phyloP scores from a whole-genome alignment of 2,797 vertebrate species.

The Anguilla marmorata region DNA sequence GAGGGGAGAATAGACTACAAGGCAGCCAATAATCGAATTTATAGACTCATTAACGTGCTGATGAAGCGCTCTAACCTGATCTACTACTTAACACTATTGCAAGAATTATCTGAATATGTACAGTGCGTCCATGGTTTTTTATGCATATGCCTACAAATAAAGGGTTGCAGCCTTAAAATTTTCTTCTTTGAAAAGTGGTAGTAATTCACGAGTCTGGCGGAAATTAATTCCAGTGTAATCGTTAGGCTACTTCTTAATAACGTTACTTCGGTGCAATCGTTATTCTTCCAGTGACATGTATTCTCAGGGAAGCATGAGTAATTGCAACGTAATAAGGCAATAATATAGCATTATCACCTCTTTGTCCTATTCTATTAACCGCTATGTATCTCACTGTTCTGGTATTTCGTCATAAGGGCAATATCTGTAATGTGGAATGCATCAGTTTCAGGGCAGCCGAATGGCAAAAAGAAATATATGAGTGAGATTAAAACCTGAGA shows the following conservation, averaged over 20 bases:
- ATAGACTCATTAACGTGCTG: not conserved
- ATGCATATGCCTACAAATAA: not conserved
- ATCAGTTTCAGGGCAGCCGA: not conserved
- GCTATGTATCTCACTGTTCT: not conserved
- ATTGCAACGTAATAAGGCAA: not conserved
- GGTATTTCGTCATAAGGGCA: not conserved
- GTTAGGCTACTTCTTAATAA: not conserved
- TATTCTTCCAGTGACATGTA: not conserved
- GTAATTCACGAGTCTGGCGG: not conserved
- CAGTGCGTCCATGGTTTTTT: not conserved
- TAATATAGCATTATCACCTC: not conserved
- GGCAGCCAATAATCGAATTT: not conserved
- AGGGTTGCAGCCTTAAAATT: not conserved
- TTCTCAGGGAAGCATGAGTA: not conserved
- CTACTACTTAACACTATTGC: not conserved
- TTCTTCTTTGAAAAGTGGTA: not conserved
- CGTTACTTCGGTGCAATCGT: too few species aligned
- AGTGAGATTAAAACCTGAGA: not conserved
- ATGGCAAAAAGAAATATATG: not conserved
- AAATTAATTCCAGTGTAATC: not conserved
- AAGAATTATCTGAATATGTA: not conserved
- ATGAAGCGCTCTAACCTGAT: not conserved
- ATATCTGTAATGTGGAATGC: not conserved
- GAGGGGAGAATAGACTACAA: not conserved
- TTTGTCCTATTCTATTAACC: not conserved